Conservation (phyloP, 2,888 invertebrate species). For the Lithophane leautieri region DNA sequence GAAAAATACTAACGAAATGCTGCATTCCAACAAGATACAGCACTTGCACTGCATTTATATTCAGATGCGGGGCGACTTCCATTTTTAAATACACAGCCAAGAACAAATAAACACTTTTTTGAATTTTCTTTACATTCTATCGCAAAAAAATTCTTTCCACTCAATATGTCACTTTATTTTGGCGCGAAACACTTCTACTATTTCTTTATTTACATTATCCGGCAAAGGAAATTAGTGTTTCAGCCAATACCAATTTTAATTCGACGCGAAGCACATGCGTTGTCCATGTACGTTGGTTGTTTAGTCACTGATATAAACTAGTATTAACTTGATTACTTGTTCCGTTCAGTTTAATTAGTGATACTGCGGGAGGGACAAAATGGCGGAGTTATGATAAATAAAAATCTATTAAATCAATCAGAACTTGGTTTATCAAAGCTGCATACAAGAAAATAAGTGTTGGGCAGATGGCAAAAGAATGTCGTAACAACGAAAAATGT, state of each 20-base stretch:
- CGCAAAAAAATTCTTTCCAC: conserved; percentile 61
- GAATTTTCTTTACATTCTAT: conserved; percentile 42
- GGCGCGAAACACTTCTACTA: conserved; percentile 49
- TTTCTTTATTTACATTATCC: conserved; percentile 51
- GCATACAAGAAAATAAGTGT: background rate
- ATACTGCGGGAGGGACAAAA: conserved; percentile 47
- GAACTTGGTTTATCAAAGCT: background rate
- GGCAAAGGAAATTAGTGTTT: conserved; percentile 52
- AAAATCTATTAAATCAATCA: conserved; percentile 4
- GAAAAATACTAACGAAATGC: conserved; percentile 81
- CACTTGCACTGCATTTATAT: conserved; percentile 81
- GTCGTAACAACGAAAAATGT: no score
- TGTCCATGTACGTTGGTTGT: conserved; percentile 77
- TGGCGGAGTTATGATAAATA: conserved; percentile 14
- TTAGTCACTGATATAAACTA: conserved; percentile 57
- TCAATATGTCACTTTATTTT: conserved; percentile 78
- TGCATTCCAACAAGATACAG: conserved; percentile 83
- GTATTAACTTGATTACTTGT: conserved; percentile 41
- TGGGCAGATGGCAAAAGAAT: background rate
- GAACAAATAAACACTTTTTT: conserved; percentile 10
- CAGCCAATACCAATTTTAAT: conserved; percentile 83
- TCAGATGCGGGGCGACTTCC: conserved; percentile 69
- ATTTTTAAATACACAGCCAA: conserved; percentile 42
- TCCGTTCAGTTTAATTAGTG: conserved; percentile 46
- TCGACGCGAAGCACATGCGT: conserved; percentile 65